A percentile compares a stretch with the other conserved stretches of the same genome.
Conservation (phyloP, 2,113 vertebrate genomes). For the Odobenus rosmarus region DNA sequence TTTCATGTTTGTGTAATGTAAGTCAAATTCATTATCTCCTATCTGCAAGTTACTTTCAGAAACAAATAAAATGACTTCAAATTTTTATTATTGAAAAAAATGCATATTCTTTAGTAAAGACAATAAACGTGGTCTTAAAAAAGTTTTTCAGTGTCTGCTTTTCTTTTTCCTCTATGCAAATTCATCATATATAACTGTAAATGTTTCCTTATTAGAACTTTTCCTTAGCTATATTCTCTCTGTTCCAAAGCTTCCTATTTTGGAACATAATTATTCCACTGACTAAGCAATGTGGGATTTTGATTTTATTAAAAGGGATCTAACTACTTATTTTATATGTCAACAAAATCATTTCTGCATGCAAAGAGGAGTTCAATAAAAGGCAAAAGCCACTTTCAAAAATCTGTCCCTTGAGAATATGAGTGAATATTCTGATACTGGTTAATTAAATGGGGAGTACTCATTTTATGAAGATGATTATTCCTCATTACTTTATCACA, state of each 20-base stretch:
- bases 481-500: constrained; percentile 36
- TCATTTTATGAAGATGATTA: constrained; percentile 39
- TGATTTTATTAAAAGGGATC: constrained; percentile 66
- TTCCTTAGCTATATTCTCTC: not conserved
- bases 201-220: not conserved
- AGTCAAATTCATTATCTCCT: not conserved
- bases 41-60: not conserved
- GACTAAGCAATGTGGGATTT: constrained; percentile 11
- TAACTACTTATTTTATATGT: constrained; percentile 48
- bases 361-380: constrained; percentile 33
- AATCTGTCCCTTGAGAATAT: constrained; percentile 21
- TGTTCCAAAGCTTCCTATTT: not conserved
- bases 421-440: constrained; percentile 43
- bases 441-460: constrained; percentile 54
- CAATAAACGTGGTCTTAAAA: not conserved
- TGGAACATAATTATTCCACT: constrained; percentile 27
- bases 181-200: not conserved
- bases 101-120: not conserved
- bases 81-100: not conserved
- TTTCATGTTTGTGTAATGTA: not conserved
- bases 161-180: not conserved
- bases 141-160: not conserved
- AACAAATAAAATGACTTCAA: not conserved
- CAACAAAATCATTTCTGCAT: constrained; percentile 60
- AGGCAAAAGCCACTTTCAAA: constrained; percentile 16